Base-by-base conservation (phyloP, 1,140 invertebrate species). In the Thrips palmi region DNA sequence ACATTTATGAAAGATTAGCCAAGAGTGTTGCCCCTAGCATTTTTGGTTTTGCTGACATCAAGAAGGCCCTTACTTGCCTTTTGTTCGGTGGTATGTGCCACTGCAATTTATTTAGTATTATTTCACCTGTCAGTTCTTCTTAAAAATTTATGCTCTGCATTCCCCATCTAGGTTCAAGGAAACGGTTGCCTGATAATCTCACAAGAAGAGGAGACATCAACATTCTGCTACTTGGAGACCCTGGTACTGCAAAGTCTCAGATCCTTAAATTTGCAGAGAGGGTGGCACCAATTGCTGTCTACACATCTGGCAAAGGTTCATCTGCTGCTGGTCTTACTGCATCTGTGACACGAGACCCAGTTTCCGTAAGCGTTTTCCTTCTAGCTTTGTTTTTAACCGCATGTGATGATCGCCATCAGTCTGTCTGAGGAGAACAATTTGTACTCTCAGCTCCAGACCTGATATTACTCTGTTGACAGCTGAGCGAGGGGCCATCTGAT, bases 261-360 rank as follows among this genome's bases (percentile, higher is more conserved):
- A 57, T 99, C 21, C 60, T 99, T 0, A 99, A 99, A 59, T 98
- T 98, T 61, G 92, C 96, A 2, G 91, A 98, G 58, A 77, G 77
- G 52, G 89, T 93, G 5, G 73, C 94, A 0, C 96, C 96, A 0
- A 87, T 97, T 51, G 91, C 77, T 10, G 81, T 97, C 4, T 99
- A 98, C 52, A 99, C 96, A 1, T 97, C 92, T 0, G 96, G 94
- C 2, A 99, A 99, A 66, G 96, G 94, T 1, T 96, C 89, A 40
- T 96, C 89, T 52, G 96, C 96, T 35, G 96, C 94, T 47, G 94
- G 96, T 67, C 67, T 99, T 7, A 99, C 96, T 31, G 96, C 94
- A 2, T 97, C 94, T 1, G 93, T 99, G 18, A 86, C 77, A 42
- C 67, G 91, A 50, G 94, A 98, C 70, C 91, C 92, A 7, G 60